Base-by-base conservation (phyloP, 1,140 invertebrate species). In the Leptinotarsa texana region DNA sequence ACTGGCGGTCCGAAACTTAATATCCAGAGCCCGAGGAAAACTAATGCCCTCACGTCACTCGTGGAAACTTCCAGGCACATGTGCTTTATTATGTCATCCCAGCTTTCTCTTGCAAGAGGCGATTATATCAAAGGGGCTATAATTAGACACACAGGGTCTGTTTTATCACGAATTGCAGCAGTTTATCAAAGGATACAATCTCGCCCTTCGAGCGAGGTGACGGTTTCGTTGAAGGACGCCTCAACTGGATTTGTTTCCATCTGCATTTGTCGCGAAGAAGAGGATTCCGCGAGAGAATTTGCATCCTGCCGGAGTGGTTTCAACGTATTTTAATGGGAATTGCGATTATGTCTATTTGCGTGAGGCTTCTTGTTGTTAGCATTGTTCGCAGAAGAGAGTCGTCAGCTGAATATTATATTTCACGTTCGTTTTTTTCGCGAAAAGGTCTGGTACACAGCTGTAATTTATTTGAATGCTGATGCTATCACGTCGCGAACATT, bases 151-250 rank as follows among this genome's bases (percentile, higher is more conserved):
- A 71, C 63, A 67, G 47, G 63, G 69, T 75, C 69, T 75, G 63
- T 72, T 75, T 75, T 66, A 75, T 72, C 68, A 72, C 74, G 74
- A 69, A 75, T 75, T 75, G 69, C 69, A 63, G 70, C 68, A 72
- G 72, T 75, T 75, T 63, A 75, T 75, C 74, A 75, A 75, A 75
- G 69, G 63, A 22, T 62, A 67, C 42, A 67, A 27, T 18, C 15
- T 67, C 27, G 51, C 65, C 27, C 17, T 74, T 21, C 69, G 63
- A 61, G 68, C 57, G 74, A 69, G 49, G 48, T 42, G 65, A 24
- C 27, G 42, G 24, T 67, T 67, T 67, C 27, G 65, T 22, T 33
- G 24, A 27, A 24, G 18, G 27, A 67, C 27, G 65, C 65, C 24
- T 67, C 22, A 3, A 17, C 18, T 17, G 1, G 15, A 57, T 57